Evolutionary conservation across 1,140 invertebrate species (phyloP), one percentile per base, ranked within the genome.

Genomic region (Tetramorium parvispinum): DNA sequence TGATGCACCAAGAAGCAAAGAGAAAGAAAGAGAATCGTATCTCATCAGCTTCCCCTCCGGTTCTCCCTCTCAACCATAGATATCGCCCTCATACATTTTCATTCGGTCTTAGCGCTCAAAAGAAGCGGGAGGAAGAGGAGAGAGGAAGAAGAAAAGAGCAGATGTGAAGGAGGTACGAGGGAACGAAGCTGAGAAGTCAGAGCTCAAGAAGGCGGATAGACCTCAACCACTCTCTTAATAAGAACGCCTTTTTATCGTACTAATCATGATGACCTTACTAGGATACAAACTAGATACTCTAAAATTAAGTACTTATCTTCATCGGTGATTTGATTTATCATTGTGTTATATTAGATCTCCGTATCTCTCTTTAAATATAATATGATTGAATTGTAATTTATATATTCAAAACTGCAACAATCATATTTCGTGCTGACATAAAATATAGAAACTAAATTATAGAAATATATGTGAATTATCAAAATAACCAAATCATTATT

Each of bases 61-160:
- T 65, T 37, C 66, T 51, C 57, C 55, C 78, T 55, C 16, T 49
- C 68, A 61, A 40, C 49, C 61, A 43, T 75, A 82, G 90, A 91
- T 91, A 91, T 91, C 89, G 76, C 16, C 49, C 79, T 91, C 90
- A 91, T 91, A 91, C 88, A 91, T 91, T 91, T 91, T 89, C 90
- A 91, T 91, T 89, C 86, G 86, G 86, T 66, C 73, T 91, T 91
- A 85, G 81, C 70, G 79, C 53, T 85, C 61, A 51, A 55, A 55
- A 66, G 87, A 85, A 51, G 53, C 79, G 61, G 18, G 18, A 76
- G 53, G 32, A 70, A 32, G 70, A 53, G 78, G 21, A 55, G 46
- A 70, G 55, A 49, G n/a, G 32, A 65, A 16, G 59, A 61, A 78
- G 24, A 73, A 63, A 73, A 32, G 18, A 65, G 18, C 43, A 49